phyloP scores from a whole-genome alignment of 2,888 invertebrate species.

The Platycnemis pennipes region DNA sequence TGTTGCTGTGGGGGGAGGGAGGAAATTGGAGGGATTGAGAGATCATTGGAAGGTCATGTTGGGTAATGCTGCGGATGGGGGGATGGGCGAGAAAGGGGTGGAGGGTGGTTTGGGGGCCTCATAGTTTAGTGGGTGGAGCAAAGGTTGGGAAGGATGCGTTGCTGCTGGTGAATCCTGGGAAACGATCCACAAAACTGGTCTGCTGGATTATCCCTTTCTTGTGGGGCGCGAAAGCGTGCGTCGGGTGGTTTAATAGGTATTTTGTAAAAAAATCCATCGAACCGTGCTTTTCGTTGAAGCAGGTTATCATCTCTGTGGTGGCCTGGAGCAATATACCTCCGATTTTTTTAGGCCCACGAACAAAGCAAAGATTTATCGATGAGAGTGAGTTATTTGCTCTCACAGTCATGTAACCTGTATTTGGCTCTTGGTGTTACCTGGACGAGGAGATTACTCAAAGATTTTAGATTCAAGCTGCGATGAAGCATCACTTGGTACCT shows the following conservation, averaged over 20 bases:
- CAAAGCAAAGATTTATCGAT: no score
- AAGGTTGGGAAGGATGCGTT: neutral
- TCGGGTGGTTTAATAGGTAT: neutral
- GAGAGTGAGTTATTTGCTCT: no score
- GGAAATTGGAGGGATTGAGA: neutral
- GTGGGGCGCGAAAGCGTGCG: neutral
- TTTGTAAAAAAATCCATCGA: neutral
- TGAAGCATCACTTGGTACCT: no score
- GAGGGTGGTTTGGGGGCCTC: neutral
- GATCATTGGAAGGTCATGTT: neutral
- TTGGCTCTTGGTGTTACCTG: no score
- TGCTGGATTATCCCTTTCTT: neutral
- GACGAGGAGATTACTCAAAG: no score
- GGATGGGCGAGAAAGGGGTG: neutral
- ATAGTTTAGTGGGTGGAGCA: neutral
- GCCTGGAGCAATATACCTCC: no score
- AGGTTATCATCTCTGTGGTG: no score
- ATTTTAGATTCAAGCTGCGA: no score
- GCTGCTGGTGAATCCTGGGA: neutral
- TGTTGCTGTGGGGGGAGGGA: neutral
- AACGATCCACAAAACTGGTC: neutral
- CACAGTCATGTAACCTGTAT: no score
- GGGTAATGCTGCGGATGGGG: neutral
- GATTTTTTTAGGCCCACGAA: no score
- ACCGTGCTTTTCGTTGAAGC: neutral